phyloP scores from a whole-genome alignment of 2,888 invertebrate species.

The Tethea ocularis region DNA sequence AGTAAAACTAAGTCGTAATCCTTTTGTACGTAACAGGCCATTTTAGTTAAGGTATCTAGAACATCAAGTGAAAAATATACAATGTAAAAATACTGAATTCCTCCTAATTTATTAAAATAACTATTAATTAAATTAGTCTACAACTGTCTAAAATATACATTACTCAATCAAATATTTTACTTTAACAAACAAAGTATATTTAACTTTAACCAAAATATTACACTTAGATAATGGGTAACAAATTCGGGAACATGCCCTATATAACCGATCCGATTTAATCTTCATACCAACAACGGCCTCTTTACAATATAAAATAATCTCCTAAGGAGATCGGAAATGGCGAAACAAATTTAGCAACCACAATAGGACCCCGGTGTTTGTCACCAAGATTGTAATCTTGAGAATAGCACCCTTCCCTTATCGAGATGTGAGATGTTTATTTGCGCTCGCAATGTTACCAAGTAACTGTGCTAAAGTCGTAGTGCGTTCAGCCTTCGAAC shows the following conservation, averaged over 20 bases:
- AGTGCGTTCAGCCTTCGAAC: not conserved
- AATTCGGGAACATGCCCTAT: slow-evolving; percentile 40
- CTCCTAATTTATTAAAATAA: no score
- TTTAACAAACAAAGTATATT: not conserved
- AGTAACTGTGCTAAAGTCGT: slow-evolving; percentile 20
- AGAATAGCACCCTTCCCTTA: slow-evolving; percentile 67
- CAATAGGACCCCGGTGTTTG: slow-evolving; percentile 77
- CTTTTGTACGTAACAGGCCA: no score
- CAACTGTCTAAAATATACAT: no score
- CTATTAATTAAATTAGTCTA: no score
- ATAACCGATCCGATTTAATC: slow-evolving; percentile 42
- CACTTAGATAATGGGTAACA: slow-evolving; percentile 11
- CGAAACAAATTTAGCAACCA: slow-evolving; percentile 80
- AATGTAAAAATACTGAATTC: no score
- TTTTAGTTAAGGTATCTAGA: no score
- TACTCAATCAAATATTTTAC: no score
- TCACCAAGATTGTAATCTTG: slow-evolving; percentile 72
- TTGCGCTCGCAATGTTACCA: slow-evolving; percentile 43
- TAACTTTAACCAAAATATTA: not conserved
- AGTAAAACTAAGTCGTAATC: no score
- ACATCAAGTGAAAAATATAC: no score
- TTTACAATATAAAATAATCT: slow-evolving; percentile 78
- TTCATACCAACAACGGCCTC: slow-evolving; percentile 31
- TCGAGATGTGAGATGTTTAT: slow-evolving; percentile 70
- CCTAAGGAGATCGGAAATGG: slow-evolving; percentile 75